Evolutionary conservation across 2,797 vertebrate genomes (phyloP).

Genomic region (Centropyge bicolor): DNA sequence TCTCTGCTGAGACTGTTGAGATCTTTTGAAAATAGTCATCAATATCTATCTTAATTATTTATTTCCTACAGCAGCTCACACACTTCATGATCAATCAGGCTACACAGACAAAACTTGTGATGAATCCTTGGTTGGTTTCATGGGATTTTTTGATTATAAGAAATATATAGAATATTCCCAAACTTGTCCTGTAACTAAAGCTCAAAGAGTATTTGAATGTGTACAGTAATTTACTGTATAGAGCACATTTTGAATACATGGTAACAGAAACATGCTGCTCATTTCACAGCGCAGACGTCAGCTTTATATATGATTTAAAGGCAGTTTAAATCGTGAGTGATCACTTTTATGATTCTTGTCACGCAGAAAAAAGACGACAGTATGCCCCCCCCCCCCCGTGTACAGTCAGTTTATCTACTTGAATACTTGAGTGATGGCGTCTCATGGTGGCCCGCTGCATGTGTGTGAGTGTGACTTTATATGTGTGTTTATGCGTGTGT

Average conservation of each 20-base stretch:
- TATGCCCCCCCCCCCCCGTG: constrained; percentile 5
- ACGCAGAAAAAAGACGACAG: constrained; percentile 8
- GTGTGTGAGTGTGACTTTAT: constrained; percentile 47
- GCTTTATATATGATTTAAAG: constrained; percentile 17
- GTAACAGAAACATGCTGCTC: constrained; percentile 19
- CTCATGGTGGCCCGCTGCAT: constrained; percentile 31
- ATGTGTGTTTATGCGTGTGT: constrained; percentile 66
- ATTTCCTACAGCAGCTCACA: too few species aligned
- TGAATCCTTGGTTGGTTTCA: neutral
- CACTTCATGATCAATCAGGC: too few species aligned
- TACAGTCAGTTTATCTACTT: constrained; percentile 29
- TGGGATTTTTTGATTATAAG: neutral
- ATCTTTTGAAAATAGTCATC: too few species aligned
- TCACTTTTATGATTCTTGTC: constrained; percentile 32
- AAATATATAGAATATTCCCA: neutral
- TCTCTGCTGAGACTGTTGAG: neutral
- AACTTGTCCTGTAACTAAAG: neutral
- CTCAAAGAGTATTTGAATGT: neutral
- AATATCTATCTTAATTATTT: too few species aligned
- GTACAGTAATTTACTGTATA: neutral
- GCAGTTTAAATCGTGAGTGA: constrained; percentile 26
- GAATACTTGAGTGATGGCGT: constrained; percentile 34
- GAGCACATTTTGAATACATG: neutral
- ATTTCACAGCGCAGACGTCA: constrained; percentile 36
- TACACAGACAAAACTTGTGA: neutral